Evolutionary conservation across 2,113 vertebrate species (phyloP), one percentile per base, ranked within the genome.

Genomic region (Nettapus auritus): DNA sequence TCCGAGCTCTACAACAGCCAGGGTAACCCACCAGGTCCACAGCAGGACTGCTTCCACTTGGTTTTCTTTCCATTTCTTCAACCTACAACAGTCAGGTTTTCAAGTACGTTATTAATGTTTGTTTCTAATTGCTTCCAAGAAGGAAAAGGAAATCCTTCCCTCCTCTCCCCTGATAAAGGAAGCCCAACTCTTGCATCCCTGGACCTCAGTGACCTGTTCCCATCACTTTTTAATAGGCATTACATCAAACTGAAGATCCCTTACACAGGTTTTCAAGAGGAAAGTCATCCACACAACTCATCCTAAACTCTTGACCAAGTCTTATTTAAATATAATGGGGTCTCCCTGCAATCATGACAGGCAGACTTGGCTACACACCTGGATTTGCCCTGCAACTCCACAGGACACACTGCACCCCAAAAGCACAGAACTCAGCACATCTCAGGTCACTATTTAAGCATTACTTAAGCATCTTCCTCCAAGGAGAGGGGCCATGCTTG

Each of bases 351-450:
- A 9, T 31, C 10, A 4, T 16, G 26, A 68, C 36, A 44, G 52
- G 20, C 28, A 71, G 34, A 34, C 10, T 18, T 28, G 28, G 28
- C 17, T 34, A 62, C 10, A 34, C 3, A 23, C 25, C 19, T 48
- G 46, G 46, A 17, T 31, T 29, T 33, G 28, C n/a, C 46, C 3
- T 33, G 28, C n/a, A 59, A 28, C 56, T 78, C 57, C 36, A 20
- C 7, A 59, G 66, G 64, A 21, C 5, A 19, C 0, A 0, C 6
- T 11, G 25, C 46, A 29, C 4, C 1, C 36, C 31, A 1, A 9
- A 68, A 69, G 7, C 5, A 1, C 31, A 50, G 19, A 3, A 13
- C 10, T 56, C 5, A 2, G 36, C 46, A 13, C 4, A 59, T 71
- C 38, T 55, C 29, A 75, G 53, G 38, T 36, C 44, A 46, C 48